Evolutionary conservation across 1,140 invertebrate species (phyloP), one percentile per base, ranked within the genome.

Genomic region (Stegodyphus dumicola): DNA sequence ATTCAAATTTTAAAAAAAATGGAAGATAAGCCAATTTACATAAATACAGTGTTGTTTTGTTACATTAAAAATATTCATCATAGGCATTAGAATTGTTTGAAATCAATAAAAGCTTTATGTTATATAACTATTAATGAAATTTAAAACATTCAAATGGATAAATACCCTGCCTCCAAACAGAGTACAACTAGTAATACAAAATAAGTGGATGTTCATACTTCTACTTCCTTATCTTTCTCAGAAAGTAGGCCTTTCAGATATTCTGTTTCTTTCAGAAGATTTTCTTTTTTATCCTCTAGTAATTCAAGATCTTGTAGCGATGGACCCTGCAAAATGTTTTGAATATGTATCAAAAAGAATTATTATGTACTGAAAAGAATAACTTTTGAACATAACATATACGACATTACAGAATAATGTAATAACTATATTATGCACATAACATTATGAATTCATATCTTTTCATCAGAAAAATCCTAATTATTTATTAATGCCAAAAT

Each of bases 191-290:
- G 1, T 11, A 9, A 11, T 11, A 11, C 56, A 73, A 77, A 13
- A 11, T 65, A 33, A 33, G 3, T 33, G 33, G 3, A 33, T 51
- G 17, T 74, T 6, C 18, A 65, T 66, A 83, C 80, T 60, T 83
- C 51, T 17, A 75, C 66, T 33, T 75, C 71, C 75, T 74, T 15
- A 15, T 83, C 71, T 48, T 83, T 83, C 13, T 74, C 80, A 66
- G 64, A 13, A 5, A 83, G n/a, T 0, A 67, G 5, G 11, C 54
- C 17, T 10, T 18, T 65, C 3, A 67, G 33, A 33, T 15, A 48
- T 53, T 83, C 71, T 75, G 51, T 54, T 83, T 73, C 54, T 66
- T 75, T 75, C 17, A 64, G 56, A 13, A 75, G 54, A 66, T 13
- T 74, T n/a, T 53, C 56, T 15, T 83, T 74, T 66, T 73, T 49